phyloP scores from a whole-genome alignment of 2,888 invertebrate genomes.

The Nemapogon koenigi region DNA sequence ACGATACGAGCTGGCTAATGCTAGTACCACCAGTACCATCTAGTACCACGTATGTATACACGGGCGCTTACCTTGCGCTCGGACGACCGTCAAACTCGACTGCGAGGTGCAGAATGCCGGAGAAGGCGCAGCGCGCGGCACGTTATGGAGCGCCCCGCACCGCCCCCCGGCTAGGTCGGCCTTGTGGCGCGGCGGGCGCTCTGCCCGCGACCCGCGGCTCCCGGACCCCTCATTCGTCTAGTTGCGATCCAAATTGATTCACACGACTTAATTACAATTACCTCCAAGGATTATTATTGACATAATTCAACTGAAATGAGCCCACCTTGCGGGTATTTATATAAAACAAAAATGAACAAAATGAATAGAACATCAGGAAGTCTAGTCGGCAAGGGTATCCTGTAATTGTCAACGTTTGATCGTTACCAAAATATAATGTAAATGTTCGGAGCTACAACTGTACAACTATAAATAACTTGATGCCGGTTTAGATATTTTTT shows the following conservation, averaged over 20 bases:
- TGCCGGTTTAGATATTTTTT: slow-evolving; percentile 29
- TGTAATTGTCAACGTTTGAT: no score
- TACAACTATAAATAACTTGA: slow-evolving; percentile 41
- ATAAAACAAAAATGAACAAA: no score
- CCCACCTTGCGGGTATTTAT: no score
- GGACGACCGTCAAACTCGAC: slow-evolving; percentile 64
- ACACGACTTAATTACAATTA: background rate
- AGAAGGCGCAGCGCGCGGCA: slow-evolving; percentile 54
- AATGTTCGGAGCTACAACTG: no score
- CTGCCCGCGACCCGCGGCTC: slow-evolving; percentile 15
- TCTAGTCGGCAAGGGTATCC: no score
- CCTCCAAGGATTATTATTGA: slow-evolving; percentile 9
- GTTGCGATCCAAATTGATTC: slow-evolving; percentile 4
- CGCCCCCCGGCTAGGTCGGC: slow-evolving; percentile 56
- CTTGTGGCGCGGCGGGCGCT: slow-evolving; percentile 33
- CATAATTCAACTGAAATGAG: no score
- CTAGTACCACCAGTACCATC: slow-evolving; percentile 12
- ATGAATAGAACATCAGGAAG: no score
- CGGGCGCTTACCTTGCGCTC: slow-evolving; percentile 61
- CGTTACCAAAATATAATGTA: no score
- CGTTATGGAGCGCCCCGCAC: slow-evolving; percentile 54
- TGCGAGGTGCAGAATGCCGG: slow-evolving; percentile 64
- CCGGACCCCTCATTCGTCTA: slow-evolving; percentile 4
- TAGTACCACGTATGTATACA: slow-evolving; percentile 25
- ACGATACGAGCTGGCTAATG: slow-evolving; percentile 26